These are phyloP conservation scores for Thamnophis elegans DNA, from an alignment of 2,797 vertebrate genomes.

Conservation along the genomic window DNA sequence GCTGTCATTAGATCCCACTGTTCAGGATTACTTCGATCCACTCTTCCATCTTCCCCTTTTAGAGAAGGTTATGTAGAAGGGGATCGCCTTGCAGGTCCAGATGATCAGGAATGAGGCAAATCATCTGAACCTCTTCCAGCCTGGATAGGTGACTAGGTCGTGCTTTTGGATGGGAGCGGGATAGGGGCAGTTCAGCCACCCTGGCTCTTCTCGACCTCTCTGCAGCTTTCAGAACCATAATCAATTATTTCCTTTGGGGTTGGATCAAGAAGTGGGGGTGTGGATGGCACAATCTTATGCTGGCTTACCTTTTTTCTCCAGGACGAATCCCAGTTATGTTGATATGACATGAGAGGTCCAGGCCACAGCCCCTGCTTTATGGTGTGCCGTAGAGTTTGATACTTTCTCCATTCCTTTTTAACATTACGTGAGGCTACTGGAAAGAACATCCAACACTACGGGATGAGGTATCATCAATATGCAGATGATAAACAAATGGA, in stretches of 20 bases:
- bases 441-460: not conserved
- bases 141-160: not conserved
- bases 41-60: no score
- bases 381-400: not conserved
- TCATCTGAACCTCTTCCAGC: not conserved
- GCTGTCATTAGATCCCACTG: no score
- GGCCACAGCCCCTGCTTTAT: not conserved
- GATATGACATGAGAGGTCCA: not conserved
- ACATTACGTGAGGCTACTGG: not conserved
- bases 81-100: no score
- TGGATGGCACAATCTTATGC: not conserved
- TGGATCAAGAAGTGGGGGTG: not conserved
- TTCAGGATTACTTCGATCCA: no score
- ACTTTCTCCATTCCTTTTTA: not conserved
- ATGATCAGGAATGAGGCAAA: not conserved
- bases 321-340: not conserved
- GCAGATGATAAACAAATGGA: not conserved
- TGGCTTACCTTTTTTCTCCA: not conserved
- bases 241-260: not conserved
- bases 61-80: no score
- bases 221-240: not conserved
- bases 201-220: not conserved
- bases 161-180: not conserved
- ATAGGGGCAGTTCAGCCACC: not conserved
- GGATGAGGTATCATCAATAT: not conserved